A percentile compares a stretch with the other conserved stretches of the same genome.
Conservation (phyloP, 2,113 vertebrate genomes). For the Boleophthalmus pectinirostris region DNA sequence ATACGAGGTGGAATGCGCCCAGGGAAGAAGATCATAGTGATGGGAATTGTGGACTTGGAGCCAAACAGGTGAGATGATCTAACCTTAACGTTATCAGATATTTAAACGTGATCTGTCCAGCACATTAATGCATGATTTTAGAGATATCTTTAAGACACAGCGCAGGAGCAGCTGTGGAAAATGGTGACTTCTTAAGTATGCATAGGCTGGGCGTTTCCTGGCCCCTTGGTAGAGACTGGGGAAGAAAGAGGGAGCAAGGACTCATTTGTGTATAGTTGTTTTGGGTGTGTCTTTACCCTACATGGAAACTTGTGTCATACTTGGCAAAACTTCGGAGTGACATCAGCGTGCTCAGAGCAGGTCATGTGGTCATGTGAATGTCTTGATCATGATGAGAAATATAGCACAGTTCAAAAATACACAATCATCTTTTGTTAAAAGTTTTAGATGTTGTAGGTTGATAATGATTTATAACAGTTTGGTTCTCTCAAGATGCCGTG, state of each 20-base stretch:
- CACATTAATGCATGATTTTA: not conserved
- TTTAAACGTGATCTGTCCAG: not conserved
- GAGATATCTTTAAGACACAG: slow-evolving; percentile 18
- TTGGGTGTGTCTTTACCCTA: slow-evolving; percentile 63
- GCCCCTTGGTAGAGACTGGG: slow-evolving; percentile 12
- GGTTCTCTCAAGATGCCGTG: not conserved
- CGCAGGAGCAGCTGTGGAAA: slow-evolving; percentile 31
- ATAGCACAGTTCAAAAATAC: not conserved
- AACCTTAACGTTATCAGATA: not conserved
- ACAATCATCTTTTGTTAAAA: slow-evolving; percentile 14
- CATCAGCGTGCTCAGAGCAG: slow-evolving; percentile 45
- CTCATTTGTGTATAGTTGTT: slow-evolving; percentile 22
- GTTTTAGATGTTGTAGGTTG: not conserved
- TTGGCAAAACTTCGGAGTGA: slow-evolving; percentile 50
- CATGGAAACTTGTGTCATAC: slow-evolving; percentile 65
- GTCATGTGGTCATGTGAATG: slow-evolving; percentile 39
- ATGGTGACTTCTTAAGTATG: slow-evolving; percentile 48
- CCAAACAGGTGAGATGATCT: slow-evolving; percentile 83
- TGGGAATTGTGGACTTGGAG: slow-evolving; percentile 96
- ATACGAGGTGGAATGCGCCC: slow-evolving; percentile 97
- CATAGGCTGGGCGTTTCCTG: slow-evolving; percentile 67
- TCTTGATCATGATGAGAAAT: slow-evolving; percentile 3
- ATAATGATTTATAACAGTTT: not conserved
- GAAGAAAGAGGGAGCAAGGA: not conserved
- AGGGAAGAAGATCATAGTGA: slow-evolving; percentile 97